Conservation (phyloP, 2,113 vertebrate genomes). For the Thryonomys swinderianus region DNA sequence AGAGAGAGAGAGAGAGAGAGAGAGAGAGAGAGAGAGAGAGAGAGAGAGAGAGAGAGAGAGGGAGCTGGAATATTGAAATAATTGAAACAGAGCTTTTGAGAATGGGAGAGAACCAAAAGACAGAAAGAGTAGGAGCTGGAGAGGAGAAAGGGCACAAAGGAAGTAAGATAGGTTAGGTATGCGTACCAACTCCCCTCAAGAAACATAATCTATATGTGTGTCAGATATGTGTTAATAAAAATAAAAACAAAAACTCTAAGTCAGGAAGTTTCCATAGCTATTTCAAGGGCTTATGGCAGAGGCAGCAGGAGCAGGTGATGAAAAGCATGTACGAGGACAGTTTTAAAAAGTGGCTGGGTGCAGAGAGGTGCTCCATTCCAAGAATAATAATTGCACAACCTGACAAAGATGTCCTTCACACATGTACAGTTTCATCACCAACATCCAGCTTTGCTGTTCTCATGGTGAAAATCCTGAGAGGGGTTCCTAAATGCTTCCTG, state of each 20-base stretch:
- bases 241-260: background rate
- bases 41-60: no score
- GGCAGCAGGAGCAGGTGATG: background rate
- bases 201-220: background rate
- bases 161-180: background rate
- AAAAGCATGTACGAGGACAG: background rate
- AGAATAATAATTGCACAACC: background rate
- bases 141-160: no score
- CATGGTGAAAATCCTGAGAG: background rate
- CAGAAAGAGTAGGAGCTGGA: no score
- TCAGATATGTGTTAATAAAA: background rate
- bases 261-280: background rate
- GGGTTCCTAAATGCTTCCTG: background rate
- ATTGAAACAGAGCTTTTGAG: background rate
- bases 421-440: background rate
- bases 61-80: no score
- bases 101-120: background rate
- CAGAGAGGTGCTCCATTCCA: background rate
- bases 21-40: no score
- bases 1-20: no score
- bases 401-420: background rate
- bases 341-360: background rate
- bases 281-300: background rate
- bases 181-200: background rate
- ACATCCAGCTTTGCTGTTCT: background rate